Conservation (phyloP, 2,888 invertebrate genomes). For the Cryptus viduatorius region DNA sequence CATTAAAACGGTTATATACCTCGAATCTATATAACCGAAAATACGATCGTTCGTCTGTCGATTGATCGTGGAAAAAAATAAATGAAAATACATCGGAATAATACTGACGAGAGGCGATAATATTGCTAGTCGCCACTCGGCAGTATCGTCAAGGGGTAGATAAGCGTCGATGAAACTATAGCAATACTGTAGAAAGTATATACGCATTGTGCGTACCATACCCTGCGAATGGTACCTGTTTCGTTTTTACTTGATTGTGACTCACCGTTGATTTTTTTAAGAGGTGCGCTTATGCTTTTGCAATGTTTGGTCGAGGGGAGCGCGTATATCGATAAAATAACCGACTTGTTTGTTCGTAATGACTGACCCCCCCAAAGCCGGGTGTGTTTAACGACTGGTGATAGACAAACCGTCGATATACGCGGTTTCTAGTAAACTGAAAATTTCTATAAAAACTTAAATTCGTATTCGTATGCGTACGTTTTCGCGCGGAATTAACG, state of each 20-base stretch:
- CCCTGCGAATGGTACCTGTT: conserved; percentile 55
- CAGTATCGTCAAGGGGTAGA: conserved; percentile 68
- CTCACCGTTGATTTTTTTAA: conserved; percentile 69
- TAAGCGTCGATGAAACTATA: conserved; percentile 70
- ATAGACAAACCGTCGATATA: conserved; percentile 44
- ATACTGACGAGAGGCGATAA: conserved; percentile 39
- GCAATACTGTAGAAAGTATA: conserved; percentile 54
- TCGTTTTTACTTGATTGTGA: conserved; percentile 64
- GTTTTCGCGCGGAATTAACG: no score
- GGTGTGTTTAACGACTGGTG: conserved; percentile 48
- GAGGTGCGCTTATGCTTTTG: conserved; percentile 59
- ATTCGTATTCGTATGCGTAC: no score
- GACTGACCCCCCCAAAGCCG: conserved; percentile 56
- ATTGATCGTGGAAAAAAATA: neutral
- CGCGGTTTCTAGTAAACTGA: conserved; percentile 41
- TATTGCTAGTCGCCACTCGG: conserved; percentile 1
- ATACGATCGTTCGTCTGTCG: neutral
- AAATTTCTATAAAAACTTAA: neutral
- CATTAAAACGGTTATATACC: neutral
- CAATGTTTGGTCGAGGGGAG: conserved; percentile 62
- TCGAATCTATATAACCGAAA: neutral
- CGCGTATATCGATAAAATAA: conserved; percentile 77
- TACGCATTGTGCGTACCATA: neutral
- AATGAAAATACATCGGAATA: neutral
- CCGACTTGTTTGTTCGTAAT: conserved; percentile 75